phyloP scores from a whole-genome alignment of 2,797 vertebrate species.

The Neostethus bicornis region DNA sequence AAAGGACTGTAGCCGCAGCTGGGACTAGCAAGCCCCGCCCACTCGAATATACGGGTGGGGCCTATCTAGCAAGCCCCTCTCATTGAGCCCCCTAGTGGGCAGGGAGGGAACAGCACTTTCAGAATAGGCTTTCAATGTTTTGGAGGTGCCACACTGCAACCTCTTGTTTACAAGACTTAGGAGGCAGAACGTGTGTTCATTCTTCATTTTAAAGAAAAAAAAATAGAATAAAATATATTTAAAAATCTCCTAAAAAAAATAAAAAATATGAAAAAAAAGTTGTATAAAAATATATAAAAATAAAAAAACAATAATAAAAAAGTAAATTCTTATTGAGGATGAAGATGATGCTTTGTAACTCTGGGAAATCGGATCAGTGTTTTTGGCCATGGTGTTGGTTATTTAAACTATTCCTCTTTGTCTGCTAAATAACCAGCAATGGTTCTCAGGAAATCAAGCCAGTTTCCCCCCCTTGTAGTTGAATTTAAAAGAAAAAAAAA shows the following conservation, averaged over 20 bases:
- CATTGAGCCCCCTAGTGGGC: slow-evolving; percentile 54
- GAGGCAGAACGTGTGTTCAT: slow-evolving; percentile 93
- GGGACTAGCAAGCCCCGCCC: slow-evolving; percentile 92
- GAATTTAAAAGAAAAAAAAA: slow-evolving; percentile 77
- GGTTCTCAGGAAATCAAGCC: slow-evolving; percentile 99
- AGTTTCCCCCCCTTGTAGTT: slow-evolving; percentile 85
- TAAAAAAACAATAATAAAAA: slow-evolving; percentile 24
- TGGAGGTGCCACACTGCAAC: slow-evolving; percentile 87
- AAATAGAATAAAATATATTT: slow-evolving; percentile 64
- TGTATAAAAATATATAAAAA: slow-evolving; percentile 50
- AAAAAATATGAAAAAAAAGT: slow-evolving; percentile 33
- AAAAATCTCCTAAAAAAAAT: slow-evolving; percentile 38
- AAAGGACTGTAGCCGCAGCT: slow-evolving; percentile 98
- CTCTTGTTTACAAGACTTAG: slow-evolving; percentile 99
- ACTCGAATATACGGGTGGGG: slow-evolving; percentile 75
- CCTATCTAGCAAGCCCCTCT: slow-evolving; percentile 73
- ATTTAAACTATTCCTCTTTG: slow-evolving; percentile 89
- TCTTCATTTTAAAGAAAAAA: slow-evolving; percentile 92
- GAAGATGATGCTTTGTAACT: slow-evolving; percentile 96
- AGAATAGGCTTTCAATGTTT: slow-evolving; percentile 97
- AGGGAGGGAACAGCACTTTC: slow-evolving; percentile 97
- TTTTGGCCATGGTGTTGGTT: slow-evolving; percentile 89
- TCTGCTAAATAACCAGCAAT: slow-evolving; percentile 98
- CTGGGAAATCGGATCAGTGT: slow-evolving; percentile 99
- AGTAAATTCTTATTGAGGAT: slow-evolving; percentile 79